Conservation (phyloP, 2,888 invertebrate genomes). For the Hydrotaea diabolus region DNA sequence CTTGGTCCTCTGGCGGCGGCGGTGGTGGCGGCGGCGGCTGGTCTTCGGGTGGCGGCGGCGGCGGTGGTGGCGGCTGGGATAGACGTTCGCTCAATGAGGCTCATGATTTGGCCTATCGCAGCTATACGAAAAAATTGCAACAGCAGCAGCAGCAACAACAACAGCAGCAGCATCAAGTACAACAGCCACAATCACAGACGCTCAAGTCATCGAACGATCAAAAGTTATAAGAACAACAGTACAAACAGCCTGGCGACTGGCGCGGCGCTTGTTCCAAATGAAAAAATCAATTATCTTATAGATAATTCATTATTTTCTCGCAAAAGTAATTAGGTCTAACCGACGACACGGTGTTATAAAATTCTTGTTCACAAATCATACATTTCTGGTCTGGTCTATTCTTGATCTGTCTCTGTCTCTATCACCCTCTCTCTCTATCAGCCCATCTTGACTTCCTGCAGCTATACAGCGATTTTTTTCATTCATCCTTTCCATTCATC, state of each 20-base stretch:
- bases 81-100: slow-evolving; percentile 84
- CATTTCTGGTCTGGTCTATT: not conserved
- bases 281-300: slow-evolving; percentile 75
- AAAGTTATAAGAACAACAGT: slow-evolving; percentile 47
- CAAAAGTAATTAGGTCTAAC: slow-evolving; percentile 16
- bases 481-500: not conserved
- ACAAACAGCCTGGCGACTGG: not conserved
- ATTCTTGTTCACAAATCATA: slow-evolving; percentile 20
- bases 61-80: slow-evolving; percentile 87
- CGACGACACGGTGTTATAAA: slow-evolving; percentile 56
- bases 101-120: slow-evolving; percentile 88
- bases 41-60: slow-evolving; percentile 81
- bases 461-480: too few relatives aligned
- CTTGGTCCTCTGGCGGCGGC: slow-evolving; percentile 82
- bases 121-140: slow-evolving; percentile 82
- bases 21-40: slow-evolving; percentile 81
- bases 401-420: not conserved
- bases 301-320: slow-evolving; percentile 70
- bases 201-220: slow-evolving; percentile 61
- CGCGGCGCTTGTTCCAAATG: slow-evolving; percentile 64
- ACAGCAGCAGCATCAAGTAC: slow-evolving; percentile 65
- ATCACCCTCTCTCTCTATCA: too few relatives aligned
- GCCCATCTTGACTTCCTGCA: not conserved
- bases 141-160: slow-evolving; percentile 69
- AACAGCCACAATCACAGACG: slow-evolving; percentile 59